Base-by-base conservation (phyloP, 2,888 invertebrate genomes). In the Strigamia crassipes region DNA sequence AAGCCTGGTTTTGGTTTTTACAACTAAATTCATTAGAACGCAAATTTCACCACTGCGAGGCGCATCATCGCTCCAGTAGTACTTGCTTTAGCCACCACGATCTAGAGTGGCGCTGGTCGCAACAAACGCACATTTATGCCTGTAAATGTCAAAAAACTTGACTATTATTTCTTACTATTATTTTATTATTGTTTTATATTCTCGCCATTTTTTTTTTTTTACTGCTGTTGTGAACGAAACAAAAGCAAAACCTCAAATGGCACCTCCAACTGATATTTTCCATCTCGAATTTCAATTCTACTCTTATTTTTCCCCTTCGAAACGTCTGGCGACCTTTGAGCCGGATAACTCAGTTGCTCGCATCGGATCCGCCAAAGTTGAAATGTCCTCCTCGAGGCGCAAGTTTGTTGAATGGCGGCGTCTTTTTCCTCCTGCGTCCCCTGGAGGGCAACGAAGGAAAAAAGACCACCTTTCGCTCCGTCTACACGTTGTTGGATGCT, bases 291-390 rank as follows among this genome's bases (percentile, higher is more conserved):
- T 51, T 4, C 18, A 6, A 6, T 42, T n/a, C n/a, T 18, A 4
- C 18, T 18, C n/a, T 51, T 18, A 6, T 15, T 51, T n/a, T 51
- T n/a, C 18, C n/a, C 18, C 8, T 15, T n/a, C 51, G 15, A 46
- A 10, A 51, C 8, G 51, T 51, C 51, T 51, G 51, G n/a, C 51
- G 51, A 51, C 51, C 51, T 51, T 51, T 51, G 51, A 51, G 51
- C 51, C 51, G 51, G 51, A 51, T 51, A 51, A n/a, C 51, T 51
- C 51, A 51, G 51, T 51, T 51, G 51, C 51, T 51, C n/a, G 18
- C 51, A 51, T 51, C 12, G 51, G 51, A 51, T 51, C 51, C 51
- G 51, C 51, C 51, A 51, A 51, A 51, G 51, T 51, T 51, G 51
- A 51, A 51, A 51, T 51, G 51, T 51, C 18, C 51, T 51, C 51